These are phyloP conservation scores for Rotaria macrura DNA, from an alignment of 2,888 invertebrate genomes.

Conservation along the genomic window DNA sequence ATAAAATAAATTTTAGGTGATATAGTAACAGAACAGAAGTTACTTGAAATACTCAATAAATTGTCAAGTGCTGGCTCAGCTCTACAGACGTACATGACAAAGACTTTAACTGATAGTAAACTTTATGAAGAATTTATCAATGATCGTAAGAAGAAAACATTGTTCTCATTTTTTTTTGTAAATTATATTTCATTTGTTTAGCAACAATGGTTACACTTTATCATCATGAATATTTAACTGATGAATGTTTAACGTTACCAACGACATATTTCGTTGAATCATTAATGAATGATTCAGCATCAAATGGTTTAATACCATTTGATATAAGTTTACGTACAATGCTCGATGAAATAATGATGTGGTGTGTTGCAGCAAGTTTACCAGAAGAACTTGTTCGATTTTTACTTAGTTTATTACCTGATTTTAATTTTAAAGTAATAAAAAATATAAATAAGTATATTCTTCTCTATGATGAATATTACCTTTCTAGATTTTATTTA, in stretches of 20 bases:
- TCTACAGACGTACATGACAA: neutral
- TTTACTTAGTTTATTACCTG: conserved; percentile 82
- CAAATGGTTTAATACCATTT: conserved; percentile 22
- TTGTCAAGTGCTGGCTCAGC: neutral
- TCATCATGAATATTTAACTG: neutral
- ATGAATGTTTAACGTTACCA: neutral
- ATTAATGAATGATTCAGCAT: neutral
- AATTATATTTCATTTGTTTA: neutral
- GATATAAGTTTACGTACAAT: conserved; percentile 36
- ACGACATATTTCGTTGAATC: neutral
- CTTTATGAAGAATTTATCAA: neutral
- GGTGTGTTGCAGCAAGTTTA: conserved; percentile 93
- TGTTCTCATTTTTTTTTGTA: neutral
- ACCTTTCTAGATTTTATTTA: conserved; percentile 77
- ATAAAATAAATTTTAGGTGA: neutral
- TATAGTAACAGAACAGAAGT: neutral
- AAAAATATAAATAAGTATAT: too few relatives aligned
- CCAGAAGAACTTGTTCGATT: conserved; percentile 91
- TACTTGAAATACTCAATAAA: neutral
- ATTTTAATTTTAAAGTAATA: conserved; percentile 76
- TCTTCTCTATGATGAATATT: too few relatives aligned
- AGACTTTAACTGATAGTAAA: neutral
- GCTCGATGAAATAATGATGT: conserved; percentile 82
- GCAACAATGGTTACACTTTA: neutral
- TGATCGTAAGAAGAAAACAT: neutral